Evolutionary conservation across 2,888 invertebrate species (phyloP), one percentile per base, ranked within the genome.

Genomic region (Leptopilina myrica): DNA sequence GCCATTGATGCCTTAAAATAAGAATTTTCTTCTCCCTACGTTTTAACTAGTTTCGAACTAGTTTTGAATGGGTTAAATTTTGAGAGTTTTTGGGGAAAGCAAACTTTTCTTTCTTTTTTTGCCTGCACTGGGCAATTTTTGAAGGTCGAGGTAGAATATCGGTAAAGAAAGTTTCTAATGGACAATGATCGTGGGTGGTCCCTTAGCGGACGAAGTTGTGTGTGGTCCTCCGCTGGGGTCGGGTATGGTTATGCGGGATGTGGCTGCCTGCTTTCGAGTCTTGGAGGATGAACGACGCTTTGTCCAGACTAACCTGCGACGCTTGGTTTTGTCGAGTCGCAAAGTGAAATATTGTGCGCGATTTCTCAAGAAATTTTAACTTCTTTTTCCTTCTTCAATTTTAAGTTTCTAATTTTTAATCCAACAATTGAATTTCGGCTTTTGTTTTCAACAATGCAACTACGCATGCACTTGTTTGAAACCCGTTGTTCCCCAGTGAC

Each of bases 131-230:
- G 9, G 62, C 11, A 11, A 9, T 49, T 20, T 15, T 62, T 20
- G 66, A 66, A 43, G 66, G 66, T 66, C 43, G 49, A 49, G 67
- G 8, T 8, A 9, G 33, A 49, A 49, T 7, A 33, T 67, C 67
- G 49, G 69, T 53, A 33, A 26, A 15, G 53, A 69, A 67, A 67
- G 67, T 67, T 53, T 69, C 20, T 49, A 69, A 53, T 20, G 67
- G 49, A 12, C 69, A n/a, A 8, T 26, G 69, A 81, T 85, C 87
- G 89, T 89, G 89, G 89, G 89, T 89, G 90, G 89, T 82, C 90
- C 79, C 77, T 76, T 76, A 84, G 85, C 81, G 82, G 80, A 80
- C 82, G 76, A 84, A 82, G 84, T 82, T 80, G 87, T 86, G 89
- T 88, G 89, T 88, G 89, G 89, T 88, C 89, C 49, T 8, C 11